Conservation (phyloP, 2,888 invertebrate genomes). For the Oxytorus armatus region DNA sequence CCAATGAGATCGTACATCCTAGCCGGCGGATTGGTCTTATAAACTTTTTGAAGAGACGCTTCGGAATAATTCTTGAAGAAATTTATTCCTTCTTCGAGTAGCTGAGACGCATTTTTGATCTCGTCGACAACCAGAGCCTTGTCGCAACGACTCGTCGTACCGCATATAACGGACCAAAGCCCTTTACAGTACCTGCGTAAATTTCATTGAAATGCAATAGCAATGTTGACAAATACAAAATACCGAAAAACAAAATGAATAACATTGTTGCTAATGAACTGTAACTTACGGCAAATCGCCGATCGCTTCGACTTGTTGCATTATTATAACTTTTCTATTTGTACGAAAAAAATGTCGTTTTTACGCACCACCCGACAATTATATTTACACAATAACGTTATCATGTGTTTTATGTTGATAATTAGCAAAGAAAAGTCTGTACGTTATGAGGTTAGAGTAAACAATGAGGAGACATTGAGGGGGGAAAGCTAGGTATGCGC, state of each 20-base stretch:
- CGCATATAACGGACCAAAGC: constrained; percentile 83
- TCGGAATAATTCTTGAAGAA: constrained; percentile 80
- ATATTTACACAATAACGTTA: constrained; percentile 6
- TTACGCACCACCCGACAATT: constrained; percentile 7
- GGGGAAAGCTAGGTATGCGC: too few relatives aligned
- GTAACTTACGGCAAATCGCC: constrained; percentile 61
- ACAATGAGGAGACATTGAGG: too few relatives aligned
- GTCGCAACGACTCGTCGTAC: constrained; percentile 82
- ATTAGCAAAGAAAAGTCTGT: constrained; percentile 2
- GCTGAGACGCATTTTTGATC: constrained; percentile 78
- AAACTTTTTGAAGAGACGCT: constrained; percentile 77
- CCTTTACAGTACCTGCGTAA: constrained; percentile 81
- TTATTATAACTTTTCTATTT: constrained; percentile 20
- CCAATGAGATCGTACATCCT: constrained; percentile 81
- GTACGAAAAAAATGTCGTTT: constrained; percentile 7
- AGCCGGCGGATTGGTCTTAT: constrained; percentile 78
- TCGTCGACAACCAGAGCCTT: constrained; percentile 82
- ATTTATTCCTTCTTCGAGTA: constrained; percentile 79
- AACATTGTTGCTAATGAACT: not conserved
- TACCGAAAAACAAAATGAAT: not conserved
- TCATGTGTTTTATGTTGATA: not conserved
- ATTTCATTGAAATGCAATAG: too few relatives aligned
- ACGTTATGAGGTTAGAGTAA: not conserved
- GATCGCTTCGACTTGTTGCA: constrained; percentile 59
- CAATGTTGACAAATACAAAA: too few relatives aligned